These are phyloP conservation scores for Brevipalpus yothersi DNA, from an alignment of 1,140 invertebrate genomes.

Conservation along the genomic window DNA sequence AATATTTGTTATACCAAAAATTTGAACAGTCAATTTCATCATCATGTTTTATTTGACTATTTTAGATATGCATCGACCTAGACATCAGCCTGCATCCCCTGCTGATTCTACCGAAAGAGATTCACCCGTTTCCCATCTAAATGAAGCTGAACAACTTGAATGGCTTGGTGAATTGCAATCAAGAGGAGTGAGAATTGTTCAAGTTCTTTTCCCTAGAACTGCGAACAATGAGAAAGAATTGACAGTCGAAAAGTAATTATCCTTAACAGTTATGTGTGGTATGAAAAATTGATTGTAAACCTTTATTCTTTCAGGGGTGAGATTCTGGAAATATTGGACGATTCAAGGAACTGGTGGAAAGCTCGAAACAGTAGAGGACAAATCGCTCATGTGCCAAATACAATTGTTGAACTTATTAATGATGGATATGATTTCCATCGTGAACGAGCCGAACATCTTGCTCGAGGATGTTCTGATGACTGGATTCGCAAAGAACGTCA, in stretches of 20 bases:
- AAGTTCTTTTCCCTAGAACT: conserved; percentile 77
- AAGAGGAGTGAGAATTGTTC: conserved; percentile 49
- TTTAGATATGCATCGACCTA: conserved; percentile 8
- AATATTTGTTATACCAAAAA: no score
- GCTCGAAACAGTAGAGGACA: conserved; percentile 64
- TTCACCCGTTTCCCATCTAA: conserved; percentile 14
- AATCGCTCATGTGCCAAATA: conserved; percentile 85
- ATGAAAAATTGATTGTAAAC: neutral
- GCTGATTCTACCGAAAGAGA: conserved; percentile 39
- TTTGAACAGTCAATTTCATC: neutral
- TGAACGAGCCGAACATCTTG: neutral
- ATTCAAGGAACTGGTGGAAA: conserved; percentile 95
- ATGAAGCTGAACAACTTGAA: conserved; percentile 13
- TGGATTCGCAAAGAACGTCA: conserved; percentile 60
- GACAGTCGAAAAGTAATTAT: conserved; percentile 44
- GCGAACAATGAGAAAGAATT: conserved; percentile 97
- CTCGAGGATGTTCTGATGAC: conserved; percentile 21
- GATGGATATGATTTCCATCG: neutral
- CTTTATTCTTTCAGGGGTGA: conserved; percentile 5
- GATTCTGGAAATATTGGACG: conserved; percentile 53
- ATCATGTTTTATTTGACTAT: conserved; percentile 15
- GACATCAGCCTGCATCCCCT: conserved; percentile 3
- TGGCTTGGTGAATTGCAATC: conserved; percentile 17
- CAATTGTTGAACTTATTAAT: conserved; percentile 39
- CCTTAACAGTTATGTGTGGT: neutral